A percentile compares a stretch with the other conserved stretches of the same genome.
Conservation (phyloP, 2,113 vertebrate genomes). For the Aegithalos caudatus region DNA sequence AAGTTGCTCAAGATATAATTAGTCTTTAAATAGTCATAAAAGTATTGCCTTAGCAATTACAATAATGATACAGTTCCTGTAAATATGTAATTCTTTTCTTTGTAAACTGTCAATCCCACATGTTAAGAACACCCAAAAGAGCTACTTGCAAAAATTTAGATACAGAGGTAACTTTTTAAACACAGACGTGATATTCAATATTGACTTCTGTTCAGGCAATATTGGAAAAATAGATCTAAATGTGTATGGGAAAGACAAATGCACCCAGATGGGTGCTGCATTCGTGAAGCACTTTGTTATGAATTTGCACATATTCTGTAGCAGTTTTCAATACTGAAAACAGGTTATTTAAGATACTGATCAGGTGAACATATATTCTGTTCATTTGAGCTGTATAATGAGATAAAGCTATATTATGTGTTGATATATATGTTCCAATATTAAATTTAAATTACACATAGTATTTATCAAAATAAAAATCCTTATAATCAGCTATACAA, state of each 20-base stretch:
- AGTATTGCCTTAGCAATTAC: conserved; percentile 36
- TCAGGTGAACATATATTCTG: not conserved
- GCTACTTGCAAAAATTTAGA: not conserved
- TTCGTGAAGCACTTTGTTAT: not conserved
- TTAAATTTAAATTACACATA: not conserved
- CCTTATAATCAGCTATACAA: not conserved
- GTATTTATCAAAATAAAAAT: not conserved
- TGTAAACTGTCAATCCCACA: not conserved
- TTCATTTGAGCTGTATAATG: not conserved
- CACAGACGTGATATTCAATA: not conserved
- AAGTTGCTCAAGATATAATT: conserved; percentile 37
- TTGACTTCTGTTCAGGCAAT: not conserved
- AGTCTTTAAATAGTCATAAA: conserved; percentile 45
- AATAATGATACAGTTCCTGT: conserved; percentile 21
- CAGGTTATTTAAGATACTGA: not conserved
- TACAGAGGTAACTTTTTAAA: not conserved
- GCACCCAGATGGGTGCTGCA: not conserved
- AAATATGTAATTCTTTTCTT: conserved; percentile 37
- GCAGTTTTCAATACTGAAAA: not conserved
- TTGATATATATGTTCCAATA: not conserved
- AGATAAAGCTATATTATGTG: not conserved
- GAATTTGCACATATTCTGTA: not conserved
- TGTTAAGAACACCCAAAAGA: not conserved
- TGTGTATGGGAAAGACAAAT: not conserved
- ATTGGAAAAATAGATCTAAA: not conserved